Base-by-base conservation (phyloP, 2,888 invertebrate species). In the Conops quadrifasciatus region DNA sequence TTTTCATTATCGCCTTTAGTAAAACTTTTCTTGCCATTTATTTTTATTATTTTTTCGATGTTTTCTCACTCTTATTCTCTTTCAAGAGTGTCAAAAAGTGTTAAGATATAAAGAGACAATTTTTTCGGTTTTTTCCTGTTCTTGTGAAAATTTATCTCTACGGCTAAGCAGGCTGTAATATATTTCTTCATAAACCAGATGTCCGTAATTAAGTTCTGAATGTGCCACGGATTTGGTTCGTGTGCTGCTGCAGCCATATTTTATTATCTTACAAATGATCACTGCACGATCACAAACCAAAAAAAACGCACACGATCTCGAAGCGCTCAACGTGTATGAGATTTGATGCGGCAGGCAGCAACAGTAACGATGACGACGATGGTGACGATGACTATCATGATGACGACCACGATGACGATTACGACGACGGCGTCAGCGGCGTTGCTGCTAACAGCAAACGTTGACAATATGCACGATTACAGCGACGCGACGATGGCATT, bases 271-370 rank as follows among this genome's bases (percentile, higher is more conserved):
- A 77, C 80, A 79, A 80, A 80, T 79, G 79, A 80, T 80, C 80
- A 79, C 79, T 79, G 80, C 80, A 80, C 80, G 80, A 80, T 80
- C 79, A 78, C 77, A 78, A 78, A 79, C 80, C 80, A 80, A 80
- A 80, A 80, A 78, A 79, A 80, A 78, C 78, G 77, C 73, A 73
- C 80, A 80, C 80, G 80, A 80, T 75, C 5, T 74, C 78, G 4
- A 36, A 36, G 9, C 5, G 9, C 9, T 36, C 36, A 36, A 36
- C 36, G 36, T 9, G 36, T 36, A 36, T 36, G 36, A 36, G 36
- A 36, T 36, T 36, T 36, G 9, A 36, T 36, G 36, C 36, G 36
- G 80, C 73, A 72, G 11, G 60, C 60, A n/a, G 60, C 58, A 9
- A 36, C 59, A 66, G 47, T 69, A 56, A 21, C 28, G 51, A 45